Percentiles rank a stretch among this genome's conserved stretches.
phyloP scores from a whole-genome alignment of 2,113 vertebrate species.

The Coptodon rendalli region DNA sequence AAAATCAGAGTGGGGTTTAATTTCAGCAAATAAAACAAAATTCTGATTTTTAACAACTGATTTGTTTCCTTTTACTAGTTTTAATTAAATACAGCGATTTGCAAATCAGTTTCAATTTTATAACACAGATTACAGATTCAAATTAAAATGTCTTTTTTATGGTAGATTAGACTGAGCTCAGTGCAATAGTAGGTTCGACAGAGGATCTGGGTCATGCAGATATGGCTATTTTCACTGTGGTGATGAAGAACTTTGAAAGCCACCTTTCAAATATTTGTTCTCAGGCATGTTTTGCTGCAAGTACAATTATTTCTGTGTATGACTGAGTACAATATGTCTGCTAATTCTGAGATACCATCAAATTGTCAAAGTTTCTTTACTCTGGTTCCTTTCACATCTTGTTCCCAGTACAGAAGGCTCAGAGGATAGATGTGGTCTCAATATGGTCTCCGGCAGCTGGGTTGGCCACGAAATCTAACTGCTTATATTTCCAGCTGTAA shows the following conservation, averaged over 20 bases:
- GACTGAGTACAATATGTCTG: background rate
- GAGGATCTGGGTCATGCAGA: background rate
- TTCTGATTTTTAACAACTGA: background rate
- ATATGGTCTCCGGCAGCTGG: slow-evolving; percentile 4
- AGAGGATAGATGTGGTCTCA: background rate
- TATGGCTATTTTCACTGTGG: background rate
- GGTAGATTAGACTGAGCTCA: background rate
- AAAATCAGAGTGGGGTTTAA: background rate
- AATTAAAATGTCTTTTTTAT: background rate
- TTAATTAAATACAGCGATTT: background rate
- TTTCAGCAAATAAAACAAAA: background rate
- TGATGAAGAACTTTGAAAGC: background rate
- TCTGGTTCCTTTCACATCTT: background rate
- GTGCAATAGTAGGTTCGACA: background rate
- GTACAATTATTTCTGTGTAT: background rate
- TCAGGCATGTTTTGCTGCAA: background rate
- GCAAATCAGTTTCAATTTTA: background rate
- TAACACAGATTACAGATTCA: background rate
- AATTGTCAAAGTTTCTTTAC: background rate
- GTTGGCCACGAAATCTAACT: slow-evolving; percentile 17
- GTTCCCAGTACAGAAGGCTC: slow-evolving; percentile 8
- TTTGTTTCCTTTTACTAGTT: background rate
- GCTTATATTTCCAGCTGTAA: slow-evolving; percentile 51
- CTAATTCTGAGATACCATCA: background rate
- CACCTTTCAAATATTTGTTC: background rate